These are phyloP conservation scores for Colius striatus DNA, from an alignment of 2,113 vertebrate species.

Conservation along the genomic window DNA sequence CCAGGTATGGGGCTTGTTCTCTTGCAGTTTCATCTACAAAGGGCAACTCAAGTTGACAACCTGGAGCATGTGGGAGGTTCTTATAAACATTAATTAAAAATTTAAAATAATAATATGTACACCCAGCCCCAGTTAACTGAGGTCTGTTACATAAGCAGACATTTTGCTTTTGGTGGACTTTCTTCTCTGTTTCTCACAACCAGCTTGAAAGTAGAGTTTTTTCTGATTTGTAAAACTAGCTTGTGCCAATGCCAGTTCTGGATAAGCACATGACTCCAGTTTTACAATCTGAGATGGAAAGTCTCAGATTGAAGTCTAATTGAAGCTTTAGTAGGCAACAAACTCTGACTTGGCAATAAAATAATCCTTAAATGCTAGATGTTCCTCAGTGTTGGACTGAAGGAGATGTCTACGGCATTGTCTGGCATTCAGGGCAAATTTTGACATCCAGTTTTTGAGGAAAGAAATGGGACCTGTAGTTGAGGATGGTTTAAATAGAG, in stretches of 20 bases:
- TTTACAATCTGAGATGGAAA: not conserved
- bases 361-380: not conserved
- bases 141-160: not conserved
- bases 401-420: not conserved
- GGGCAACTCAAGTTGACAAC: not conserved
- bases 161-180: not conserved
- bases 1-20: not conserved
- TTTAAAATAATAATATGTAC: conserved; percentile 8
- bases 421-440: not conserved
- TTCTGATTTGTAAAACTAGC: not conserved
- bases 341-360: not conserved
- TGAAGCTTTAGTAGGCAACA: not conserved
- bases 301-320: not conserved
- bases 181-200: not conserved
- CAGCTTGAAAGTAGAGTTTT: not conserved
- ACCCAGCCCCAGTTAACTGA: not conserved
- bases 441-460: not conserved
- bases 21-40: not conserved
- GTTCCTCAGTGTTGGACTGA: not conserved
- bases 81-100: conserved; percentile 9
- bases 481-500: not conserved
- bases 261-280: not conserved
- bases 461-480: not conserved
- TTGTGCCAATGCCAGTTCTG: not conserved
- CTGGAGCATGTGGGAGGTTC: not conserved